Evolutionary conservation across 2,888 invertebrate genomes (phyloP).

Genomic region (Cephus spinipes): DNA sequence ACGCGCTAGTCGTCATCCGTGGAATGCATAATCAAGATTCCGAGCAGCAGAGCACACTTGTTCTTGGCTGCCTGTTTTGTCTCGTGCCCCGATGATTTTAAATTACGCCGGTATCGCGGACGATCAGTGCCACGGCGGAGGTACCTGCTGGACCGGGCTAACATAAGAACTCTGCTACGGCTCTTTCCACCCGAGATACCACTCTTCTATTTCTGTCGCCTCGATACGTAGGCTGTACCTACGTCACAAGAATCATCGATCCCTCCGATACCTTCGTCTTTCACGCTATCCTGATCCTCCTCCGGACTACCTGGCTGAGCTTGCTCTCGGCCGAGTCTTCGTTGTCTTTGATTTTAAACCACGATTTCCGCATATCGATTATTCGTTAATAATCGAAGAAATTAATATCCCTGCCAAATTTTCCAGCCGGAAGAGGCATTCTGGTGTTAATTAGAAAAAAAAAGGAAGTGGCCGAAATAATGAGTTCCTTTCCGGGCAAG

Average conservation of each 20-base stretch:
- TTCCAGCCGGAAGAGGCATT: too few species aligned
- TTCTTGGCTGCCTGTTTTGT: slow-evolving; percentile 56
- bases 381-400: too few species aligned
- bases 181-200: slow-evolving; percentile 46
- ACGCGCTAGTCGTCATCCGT: slow-evolving; percentile 41
- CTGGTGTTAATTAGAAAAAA: background rate
- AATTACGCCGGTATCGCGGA: slow-evolving; percentile 57
- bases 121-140: slow-evolving; percentile 54
- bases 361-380: too few species aligned
- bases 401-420: too few species aligned
- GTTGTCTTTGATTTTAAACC: too few species aligned
- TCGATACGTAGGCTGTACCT: slow-evolving; percentile 25
- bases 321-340: too few species aligned
- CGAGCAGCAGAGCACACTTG: slow-evolving; percentile 51
- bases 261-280: too few species aligned
- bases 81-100: slow-evolving; percentile 60
- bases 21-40: slow-evolving; percentile 61
- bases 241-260: too few species aligned
- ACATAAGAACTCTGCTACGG: slow-evolving; percentile 36
- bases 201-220: slow-evolving; percentile 23
- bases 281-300: too few species aligned
- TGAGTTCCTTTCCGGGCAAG: slow-evolving; percentile 43
- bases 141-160: slow-evolving; percentile 49
- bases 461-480: background rate
- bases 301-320: too few species aligned